Percentiles rank a stretch among this genome's conserved stretches.
These are phyloP conservation scores for Sycobia sp. DNA, from an alignment of 1,140 invertebrate genomes.

Conservation along the genomic window DNA sequence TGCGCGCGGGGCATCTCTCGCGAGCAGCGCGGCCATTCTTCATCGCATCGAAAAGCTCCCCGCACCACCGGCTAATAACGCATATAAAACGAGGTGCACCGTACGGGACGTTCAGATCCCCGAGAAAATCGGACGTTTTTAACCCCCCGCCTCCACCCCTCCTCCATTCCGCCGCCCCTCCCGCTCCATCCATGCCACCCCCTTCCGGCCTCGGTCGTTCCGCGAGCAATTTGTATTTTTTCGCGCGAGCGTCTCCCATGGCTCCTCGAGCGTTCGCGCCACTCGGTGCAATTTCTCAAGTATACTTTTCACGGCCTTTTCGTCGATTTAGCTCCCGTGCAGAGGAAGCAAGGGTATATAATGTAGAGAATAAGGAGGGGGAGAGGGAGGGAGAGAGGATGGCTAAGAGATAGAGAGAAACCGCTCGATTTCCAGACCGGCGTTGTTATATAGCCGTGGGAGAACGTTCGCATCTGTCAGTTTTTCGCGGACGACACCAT, in stretches of 20 bases:
- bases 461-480: conserved; percentile 43
- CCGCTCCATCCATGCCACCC: no score
- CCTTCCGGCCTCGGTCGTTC: no score
- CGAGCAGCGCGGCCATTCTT: conserved; percentile 14
- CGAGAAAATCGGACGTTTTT: conserved; percentile 8
- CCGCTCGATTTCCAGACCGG: neutral
- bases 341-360: no score
- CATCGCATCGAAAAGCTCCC: conserved; percentile 27
- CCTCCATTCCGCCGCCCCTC: neutral
- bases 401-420: no score
- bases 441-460: neutral
- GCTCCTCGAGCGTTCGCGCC: conserved; percentile 20
- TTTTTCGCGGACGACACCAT: conserved; percentile 48
- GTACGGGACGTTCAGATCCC: conserved; percentile 24
- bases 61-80: conserved; percentile 13
- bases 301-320: conserved; percentile 37
- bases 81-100: conserved; percentile 20
- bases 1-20: neutral
- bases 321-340: conserved; percentile 39
- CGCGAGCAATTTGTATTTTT: conserved; percentile 35
- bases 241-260: neutral
- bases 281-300: conserved; percentile 38
- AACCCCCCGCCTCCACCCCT: neutral
- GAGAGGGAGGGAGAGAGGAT: conserved; percentile 27
- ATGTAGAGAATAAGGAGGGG: neutral